phyloP scores from a whole-genome alignment of 2,888 invertebrate genomes.

The Isoperla grammatica region DNA sequence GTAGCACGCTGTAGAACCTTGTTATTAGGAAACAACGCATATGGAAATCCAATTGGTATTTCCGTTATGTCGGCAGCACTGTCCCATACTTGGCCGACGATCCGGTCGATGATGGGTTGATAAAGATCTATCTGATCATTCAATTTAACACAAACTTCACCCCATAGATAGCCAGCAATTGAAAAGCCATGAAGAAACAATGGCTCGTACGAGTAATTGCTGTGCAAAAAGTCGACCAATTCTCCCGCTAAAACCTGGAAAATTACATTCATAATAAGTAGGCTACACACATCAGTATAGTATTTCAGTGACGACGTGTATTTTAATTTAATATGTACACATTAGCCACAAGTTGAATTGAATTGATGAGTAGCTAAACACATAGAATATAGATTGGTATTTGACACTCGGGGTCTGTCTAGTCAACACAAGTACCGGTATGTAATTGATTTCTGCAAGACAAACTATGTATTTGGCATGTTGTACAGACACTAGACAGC shows the following conservation, averaged over 20 bases:
- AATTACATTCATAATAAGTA: too few relatives aligned
- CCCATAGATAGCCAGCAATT: conserved; percentile 84
- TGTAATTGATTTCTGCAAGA: too few relatives aligned
- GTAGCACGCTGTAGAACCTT: conserved; percentile 43
- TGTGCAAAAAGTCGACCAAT: conserved; percentile 65
- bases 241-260: conserved; percentile 68
- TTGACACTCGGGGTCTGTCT: too few relatives aligned
- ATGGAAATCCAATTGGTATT: conserved; percentile 49
- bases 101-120: conserved; percentile 57
- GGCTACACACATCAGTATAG: too few relatives aligned
- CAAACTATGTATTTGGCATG: too few relatives aligned
- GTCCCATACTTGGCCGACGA: conserved; percentile 84
- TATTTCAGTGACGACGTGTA: too few relatives aligned
- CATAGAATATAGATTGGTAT: too few relatives aligned
- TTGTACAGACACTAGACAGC: too few relatives aligned
- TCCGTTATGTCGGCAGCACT: conserved; percentile 60
- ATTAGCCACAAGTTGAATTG: too few relatives aligned
- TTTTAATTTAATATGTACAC: too few relatives aligned
- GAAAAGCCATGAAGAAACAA: conserved; percentile 84
- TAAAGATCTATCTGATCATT: conserved; percentile 43
- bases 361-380: too few relatives aligned
- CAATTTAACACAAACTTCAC: conserved; percentile 58
- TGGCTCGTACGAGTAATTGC: conserved; percentile 59
- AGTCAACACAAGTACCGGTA: too few relatives aligned
- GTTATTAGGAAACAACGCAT: conserved; percentile 48